Evolutionary conservation across 2,888 invertebrate genomes (phyloP).

Genomic region (Chironomus tentans): DNA sequence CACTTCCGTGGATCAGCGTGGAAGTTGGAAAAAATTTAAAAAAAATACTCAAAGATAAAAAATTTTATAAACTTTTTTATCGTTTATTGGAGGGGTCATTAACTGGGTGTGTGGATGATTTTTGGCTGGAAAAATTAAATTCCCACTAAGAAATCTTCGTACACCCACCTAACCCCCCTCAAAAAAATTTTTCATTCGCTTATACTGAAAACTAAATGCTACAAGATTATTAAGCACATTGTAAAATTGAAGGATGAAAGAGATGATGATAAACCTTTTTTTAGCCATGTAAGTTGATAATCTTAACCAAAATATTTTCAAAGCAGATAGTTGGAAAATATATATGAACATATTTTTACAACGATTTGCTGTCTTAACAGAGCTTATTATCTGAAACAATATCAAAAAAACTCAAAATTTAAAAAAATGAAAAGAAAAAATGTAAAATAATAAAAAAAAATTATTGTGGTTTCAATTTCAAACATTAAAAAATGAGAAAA

Average conservation of each 20-base stretch:
- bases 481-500: too few species aligned
- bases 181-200: not conserved
- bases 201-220: not conserved
- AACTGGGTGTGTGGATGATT: too few species aligned
- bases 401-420: not conserved
- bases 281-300: not conserved
- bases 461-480: not conserved
- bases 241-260: not conserved
- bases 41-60: not conserved
- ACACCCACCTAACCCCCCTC: not conserved
- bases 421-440: not conserved
- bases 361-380: constrained; percentile 13
- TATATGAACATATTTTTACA: constrained; percentile 10
- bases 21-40: not conserved
- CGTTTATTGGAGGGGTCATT: not conserved
- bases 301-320: not conserved
- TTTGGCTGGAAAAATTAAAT: not conserved
- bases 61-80: not conserved
- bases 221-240: not conserved
- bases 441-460: not conserved
- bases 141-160: too few species aligned
- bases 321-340: not conserved
- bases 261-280: not conserved
- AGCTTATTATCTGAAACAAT: constrained; percentile 13
- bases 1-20: not conserved